phyloP scores from a whole-genome alignment of 2,113 vertebrate species.

The Deroptyus accipitrinus region DNA sequence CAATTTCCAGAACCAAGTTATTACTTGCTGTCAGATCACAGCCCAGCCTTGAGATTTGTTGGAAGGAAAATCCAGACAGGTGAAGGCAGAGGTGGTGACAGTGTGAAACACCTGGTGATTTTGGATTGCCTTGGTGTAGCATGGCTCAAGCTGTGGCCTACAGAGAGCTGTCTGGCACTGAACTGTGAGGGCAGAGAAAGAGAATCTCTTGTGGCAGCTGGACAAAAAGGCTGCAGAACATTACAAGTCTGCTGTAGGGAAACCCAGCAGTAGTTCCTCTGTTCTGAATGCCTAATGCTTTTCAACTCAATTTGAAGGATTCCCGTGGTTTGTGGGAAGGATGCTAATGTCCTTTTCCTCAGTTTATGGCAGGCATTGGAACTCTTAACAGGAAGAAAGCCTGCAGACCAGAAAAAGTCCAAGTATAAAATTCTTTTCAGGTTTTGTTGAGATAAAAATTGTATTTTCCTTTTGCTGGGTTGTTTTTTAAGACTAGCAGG shows the following conservation, averaged over 20 bases:
- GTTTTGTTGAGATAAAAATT: constrained; percentile 11
- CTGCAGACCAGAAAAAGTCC: background rate
- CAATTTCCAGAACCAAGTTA: background rate
- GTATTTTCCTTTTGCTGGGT: background rate
- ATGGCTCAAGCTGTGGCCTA: background rate
- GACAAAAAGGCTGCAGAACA: background rate
- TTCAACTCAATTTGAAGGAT: background rate
- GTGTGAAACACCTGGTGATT: background rate
- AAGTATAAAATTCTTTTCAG: background rate
- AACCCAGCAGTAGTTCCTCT: background rate
- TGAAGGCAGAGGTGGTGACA: background rate
- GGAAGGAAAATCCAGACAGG: background rate
- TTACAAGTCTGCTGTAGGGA: background rate
- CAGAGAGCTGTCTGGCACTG: background rate
- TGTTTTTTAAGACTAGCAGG: constrained; percentile 3
- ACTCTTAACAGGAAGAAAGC: constrained; percentile 1
- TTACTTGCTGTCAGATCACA: background rate
- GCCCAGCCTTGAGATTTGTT: background rate
- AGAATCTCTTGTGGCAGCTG: background rate
- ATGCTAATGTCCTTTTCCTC: background rate
- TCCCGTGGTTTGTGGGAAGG: background rate
- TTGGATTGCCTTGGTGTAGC: background rate
- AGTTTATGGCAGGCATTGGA: constrained; percentile 22
- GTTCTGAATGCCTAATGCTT: background rate
- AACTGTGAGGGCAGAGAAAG: background rate